Percentiles rank a stretch among this genome's conserved stretches.
phyloP scores from a whole-genome alignment of 2,888 invertebrate genomes.

The Shargacucullia verbasci region DNA sequence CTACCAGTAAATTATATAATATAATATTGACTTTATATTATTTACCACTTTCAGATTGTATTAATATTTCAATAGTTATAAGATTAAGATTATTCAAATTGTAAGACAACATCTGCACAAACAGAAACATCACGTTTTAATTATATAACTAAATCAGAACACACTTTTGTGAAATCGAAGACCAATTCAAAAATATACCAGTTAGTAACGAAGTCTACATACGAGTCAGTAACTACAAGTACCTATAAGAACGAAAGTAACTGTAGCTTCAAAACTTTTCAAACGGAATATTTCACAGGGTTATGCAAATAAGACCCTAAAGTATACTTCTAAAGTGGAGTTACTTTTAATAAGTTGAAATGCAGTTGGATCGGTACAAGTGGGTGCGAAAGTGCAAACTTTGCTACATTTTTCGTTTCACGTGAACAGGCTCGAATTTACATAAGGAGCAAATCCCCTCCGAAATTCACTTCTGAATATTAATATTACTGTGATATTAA shows the following conservation, averaged over 20 bases:
- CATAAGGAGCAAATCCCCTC: conserved; percentile 66
- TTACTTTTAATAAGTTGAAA: conserved; percentile 65
- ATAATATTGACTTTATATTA: too few relatives aligned
- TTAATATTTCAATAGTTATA: too few relatives aligned
- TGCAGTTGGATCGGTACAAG: conserved; percentile 53
- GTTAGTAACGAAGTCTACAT: conserved; percentile 1
- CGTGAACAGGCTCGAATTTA: conserved; percentile 59
- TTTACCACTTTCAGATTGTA: too few relatives aligned
- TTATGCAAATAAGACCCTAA: conserved; percentile 59
- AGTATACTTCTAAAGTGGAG: conserved; percentile 58
- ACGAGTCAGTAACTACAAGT: conserved; percentile 10
- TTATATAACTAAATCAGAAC: too few relatives aligned
- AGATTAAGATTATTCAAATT: too few relatives aligned
- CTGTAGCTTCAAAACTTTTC: conserved; percentile 34
- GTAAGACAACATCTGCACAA: too few relatives aligned
- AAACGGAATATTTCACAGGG: conserved; percentile 52
- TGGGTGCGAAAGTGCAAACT: conserved; percentile 64
- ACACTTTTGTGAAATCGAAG: neutral
- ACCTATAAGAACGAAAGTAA: conserved; percentile 29
- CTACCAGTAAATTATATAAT: too few relatives aligned
- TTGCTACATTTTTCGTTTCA: conserved; percentile 66
- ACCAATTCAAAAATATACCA: too few relatives aligned
- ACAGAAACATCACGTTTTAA: too few relatives aligned
- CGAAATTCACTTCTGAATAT: conserved; percentile 56
- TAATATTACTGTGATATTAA: conserved; percentile 41